Percentiles rank a stretch among this genome's conserved stretches.
phyloP scores from a whole-genome alignment of 2,888 invertebrate genomes.

The Tipula confusa region DNA sequence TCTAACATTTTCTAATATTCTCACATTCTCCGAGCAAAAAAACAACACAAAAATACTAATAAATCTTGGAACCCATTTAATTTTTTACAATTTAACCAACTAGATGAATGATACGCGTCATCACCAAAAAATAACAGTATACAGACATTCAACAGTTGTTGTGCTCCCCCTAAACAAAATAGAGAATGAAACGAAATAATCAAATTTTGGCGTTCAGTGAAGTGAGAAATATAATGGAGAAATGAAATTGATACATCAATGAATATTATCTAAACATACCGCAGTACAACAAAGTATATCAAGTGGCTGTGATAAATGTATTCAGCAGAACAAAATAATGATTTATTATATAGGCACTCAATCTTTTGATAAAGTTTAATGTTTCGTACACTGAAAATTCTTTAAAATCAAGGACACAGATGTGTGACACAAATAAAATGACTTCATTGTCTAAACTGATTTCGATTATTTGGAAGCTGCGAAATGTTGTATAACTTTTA shows the following conservation, averaged over 20 bases:
- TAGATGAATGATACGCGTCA: conserved; percentile 12
- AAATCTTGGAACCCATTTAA: not conserved
- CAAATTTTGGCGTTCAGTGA: not conserved
- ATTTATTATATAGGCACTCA: not conserved
- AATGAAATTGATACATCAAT: not conserved
- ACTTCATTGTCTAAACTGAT: too few species aligned
- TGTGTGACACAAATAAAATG: too few species aligned
- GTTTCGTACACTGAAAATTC: not conserved
- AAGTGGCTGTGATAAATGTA: not conserved
- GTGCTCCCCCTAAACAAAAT: not conserved
- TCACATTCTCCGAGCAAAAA: not conserved
- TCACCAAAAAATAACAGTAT: not conserved
- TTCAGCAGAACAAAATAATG: not conserved
- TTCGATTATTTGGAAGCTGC: too few species aligned
- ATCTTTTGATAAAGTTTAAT: not conserved
- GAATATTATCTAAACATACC: not conserved
- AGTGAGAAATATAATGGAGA: not conserved
- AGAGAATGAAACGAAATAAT: not conserved
- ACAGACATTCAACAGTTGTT: not conserved
- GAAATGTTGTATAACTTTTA: too few species aligned
- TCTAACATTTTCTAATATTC: not conserved
- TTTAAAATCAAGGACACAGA: too few species aligned
- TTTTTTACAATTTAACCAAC: not conserved
- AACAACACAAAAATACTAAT: too few species aligned
- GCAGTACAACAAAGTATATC: not conserved